Evolutionary conservation across 2,797 vertebrate species (phyloP), one percentile per base, ranked within the genome.

Genomic region (Hozukius guyotensis): DNA sequence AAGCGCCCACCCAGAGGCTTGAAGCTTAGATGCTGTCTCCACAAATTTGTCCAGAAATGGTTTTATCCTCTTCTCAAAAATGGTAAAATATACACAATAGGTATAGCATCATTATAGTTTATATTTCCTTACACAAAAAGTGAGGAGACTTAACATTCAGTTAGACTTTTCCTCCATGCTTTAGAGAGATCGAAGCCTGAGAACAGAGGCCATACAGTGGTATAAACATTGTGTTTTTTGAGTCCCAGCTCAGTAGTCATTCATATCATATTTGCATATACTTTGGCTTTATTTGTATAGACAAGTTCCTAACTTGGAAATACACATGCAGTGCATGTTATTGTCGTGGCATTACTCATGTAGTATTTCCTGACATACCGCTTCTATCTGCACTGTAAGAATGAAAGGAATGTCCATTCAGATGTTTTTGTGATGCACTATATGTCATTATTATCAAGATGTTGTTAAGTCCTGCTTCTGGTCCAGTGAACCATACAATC

Each of bases 361-460:
- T 29, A 22, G 74, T 29, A 14, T 59, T 62, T 80, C 55, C 67
- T 31, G 11, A 62, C 31, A 72, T 22, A 53, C 55, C 2, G 13
- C 62, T 22, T 60, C 34, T 18, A n/a, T 53, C 61, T 63, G 9
- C 25, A 42, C 27, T 14, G 3, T 61, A 55, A 64, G 63, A 72
- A 85, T 75, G 59, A 71, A 27, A 55, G 18, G 56, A 76, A 63
- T 70, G 32, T 61, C 32, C 13, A 42, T 20, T 34, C 32, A 68
- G 9, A 18, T 7, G 38, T 7, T 3, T 57, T 18, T 68, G 65
- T 34, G 53, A 65, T 61, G 12, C 10, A 25, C 8, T 46, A 16
- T 27, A 14, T 73, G 29, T 52, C 3, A 18, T 31, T 20, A 32
- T 25, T 22, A 13, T 67, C 25, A 60, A 38, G 59, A 18, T 49